A percentile compares a stretch with the other conserved stretches of the same genome.
Evolutionary conservation across 2,888 invertebrate genomes (phyloP).

Genomic region (Lasioglossum marginatum): DNA sequence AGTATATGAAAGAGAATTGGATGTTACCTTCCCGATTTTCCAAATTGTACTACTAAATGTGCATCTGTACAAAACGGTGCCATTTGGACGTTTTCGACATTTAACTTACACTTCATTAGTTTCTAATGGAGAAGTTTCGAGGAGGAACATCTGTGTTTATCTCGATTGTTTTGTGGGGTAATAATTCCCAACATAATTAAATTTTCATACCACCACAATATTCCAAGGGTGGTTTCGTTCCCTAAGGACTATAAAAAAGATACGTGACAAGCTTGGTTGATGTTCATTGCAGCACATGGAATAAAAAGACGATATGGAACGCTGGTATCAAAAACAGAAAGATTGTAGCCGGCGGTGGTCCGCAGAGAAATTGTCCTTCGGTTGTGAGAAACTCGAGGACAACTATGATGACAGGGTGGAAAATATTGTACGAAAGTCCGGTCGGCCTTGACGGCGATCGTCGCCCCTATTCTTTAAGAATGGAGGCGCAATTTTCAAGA

Average conservation of each 20-base stretch:
- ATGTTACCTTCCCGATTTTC: neutral
- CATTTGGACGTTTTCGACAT: neutral
- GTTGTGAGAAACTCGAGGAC: neutral
- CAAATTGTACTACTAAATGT: neutral
- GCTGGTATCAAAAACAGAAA: neutral
- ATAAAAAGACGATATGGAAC: neutral
- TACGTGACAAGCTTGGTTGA: neutral
- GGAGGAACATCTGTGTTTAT: neutral
- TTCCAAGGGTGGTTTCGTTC: neutral
- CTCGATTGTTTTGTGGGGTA: neutral
- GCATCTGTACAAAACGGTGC: neutral
- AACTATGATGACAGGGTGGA: neutral
- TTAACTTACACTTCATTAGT: neutral
- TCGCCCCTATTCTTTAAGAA: constrained; percentile 56
- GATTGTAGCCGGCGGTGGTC: neutral
- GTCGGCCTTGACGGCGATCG: constrained; percentile 57
- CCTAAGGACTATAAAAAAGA: neutral
- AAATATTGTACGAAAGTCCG: constrained; percentile 5
- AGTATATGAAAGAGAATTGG: neutral
- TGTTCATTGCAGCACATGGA: neutral
- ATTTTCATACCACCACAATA: neutral
- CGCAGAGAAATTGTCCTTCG: constrained; percentile 11
- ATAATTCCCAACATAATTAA: neutral
- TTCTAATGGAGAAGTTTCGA: neutral
- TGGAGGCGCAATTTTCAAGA: constrained; percentile 63